phyloP scores from a whole-genome alignment of 2,797 vertebrate species.

The Sebastes flavidus region DNA sequence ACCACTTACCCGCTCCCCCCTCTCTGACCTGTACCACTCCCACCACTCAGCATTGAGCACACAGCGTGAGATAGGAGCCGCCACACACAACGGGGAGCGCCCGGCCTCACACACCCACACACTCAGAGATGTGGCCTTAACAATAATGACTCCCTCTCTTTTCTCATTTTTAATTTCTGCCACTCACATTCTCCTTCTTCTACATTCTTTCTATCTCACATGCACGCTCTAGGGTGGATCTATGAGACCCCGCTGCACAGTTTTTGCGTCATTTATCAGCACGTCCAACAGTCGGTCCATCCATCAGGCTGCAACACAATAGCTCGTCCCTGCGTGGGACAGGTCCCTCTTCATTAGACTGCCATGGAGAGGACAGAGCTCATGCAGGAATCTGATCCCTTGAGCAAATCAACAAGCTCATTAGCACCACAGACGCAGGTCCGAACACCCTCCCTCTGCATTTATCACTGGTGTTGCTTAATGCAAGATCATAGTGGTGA shows the following conservation, averaged over 20 bases:
- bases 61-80: constrained; percentile 16
- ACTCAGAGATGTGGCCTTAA: not conserved
- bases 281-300: constrained; percentile 34
- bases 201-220: not conserved
- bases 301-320: constrained; percentile 68
- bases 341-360: constrained; percentile 43
- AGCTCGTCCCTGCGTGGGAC: constrained; percentile 34
- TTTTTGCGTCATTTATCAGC: constrained; percentile 19
- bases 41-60: constrained; percentile 29
- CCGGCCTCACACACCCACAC: not conserved
- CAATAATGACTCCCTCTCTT: not conserved
- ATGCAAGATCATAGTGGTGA: not conserved
- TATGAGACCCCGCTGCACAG: not conserved
- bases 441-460: constrained; percentile 13
- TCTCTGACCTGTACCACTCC: constrained; percentile 37
- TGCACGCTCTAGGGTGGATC: not conserved
- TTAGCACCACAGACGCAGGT: constrained; percentile 12
- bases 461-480: not conserved
- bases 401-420: constrained; percentile 18
- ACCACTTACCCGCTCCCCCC: constrained; percentile 25
- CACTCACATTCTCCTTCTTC: not conserved
- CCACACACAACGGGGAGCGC: constrained; percentile 1
- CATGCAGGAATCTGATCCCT: constrained; percentile 59
- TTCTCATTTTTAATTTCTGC: not conserved
- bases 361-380: constrained; percentile 62